phyloP scores from a whole-genome alignment of 2,797 vertebrate genomes.

The Melanotaenia boesemani region DNA sequence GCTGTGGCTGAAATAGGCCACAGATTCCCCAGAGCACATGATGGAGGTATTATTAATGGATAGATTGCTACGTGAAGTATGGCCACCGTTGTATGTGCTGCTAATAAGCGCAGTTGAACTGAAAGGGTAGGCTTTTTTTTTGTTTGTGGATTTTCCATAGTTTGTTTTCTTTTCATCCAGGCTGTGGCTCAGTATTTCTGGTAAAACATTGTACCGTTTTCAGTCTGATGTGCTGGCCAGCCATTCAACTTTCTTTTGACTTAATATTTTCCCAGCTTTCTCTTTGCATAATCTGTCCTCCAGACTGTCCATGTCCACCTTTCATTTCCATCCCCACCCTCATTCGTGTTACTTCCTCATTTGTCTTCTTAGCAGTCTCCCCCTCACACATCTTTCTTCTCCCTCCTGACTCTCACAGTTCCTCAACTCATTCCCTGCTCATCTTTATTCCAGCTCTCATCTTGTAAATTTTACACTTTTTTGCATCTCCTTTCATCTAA shows the following conservation, averaged over 20 bases:
- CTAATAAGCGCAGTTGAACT: constrained; percentile 30
- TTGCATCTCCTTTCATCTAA: constrained; percentile 39
- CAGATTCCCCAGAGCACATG: constrained; percentile 12
- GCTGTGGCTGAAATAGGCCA: constrained; percentile 3
- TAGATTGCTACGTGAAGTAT: constrained; percentile 1
- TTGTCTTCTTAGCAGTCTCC: constrained; percentile 4
- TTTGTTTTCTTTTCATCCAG: constrained; percentile 12
- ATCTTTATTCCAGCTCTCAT: constrained; percentile 56
- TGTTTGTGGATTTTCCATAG: constrained; percentile 11
- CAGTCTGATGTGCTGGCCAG: constrained; percentile 6
- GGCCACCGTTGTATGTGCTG: constrained; percentile 1
- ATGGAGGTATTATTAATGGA: constrained; percentile 32
- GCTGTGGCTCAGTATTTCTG: not conserved
- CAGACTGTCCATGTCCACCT: constrained; percentile 18
- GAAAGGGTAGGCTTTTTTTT: too few relatives aligned
- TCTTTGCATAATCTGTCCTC: constrained; percentile 41
- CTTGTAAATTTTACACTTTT: constrained; percentile 37
- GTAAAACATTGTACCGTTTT: not conserved
- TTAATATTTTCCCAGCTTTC: constrained; percentile 23
- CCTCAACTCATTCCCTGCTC: constrained; percentile 30
- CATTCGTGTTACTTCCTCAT: constrained; percentile 23
- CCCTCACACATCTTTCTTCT: constrained; percentile 19
- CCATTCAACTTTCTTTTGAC: constrained; percentile 9
- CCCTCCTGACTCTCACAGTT: constrained; percentile 9
- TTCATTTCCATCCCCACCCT: constrained; percentile 20